These are phyloP conservation scores for Hypomecis atomaria DNA, from an alignment of 2,888 invertebrate species.

Conservation along the genomic window DNA sequence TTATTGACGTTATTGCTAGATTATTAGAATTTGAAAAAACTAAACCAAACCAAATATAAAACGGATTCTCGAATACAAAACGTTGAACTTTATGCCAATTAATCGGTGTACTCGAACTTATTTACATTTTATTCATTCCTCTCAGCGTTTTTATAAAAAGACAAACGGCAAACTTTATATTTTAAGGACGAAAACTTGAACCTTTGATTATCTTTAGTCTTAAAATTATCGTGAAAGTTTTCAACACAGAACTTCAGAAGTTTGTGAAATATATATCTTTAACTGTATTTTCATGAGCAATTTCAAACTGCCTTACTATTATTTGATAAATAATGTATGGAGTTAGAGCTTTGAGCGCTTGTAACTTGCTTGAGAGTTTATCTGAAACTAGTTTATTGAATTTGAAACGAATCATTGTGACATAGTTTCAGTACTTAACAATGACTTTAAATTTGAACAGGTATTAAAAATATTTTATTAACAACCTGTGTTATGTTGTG, in stretches of 20 bases:
- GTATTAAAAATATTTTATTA: background rate
- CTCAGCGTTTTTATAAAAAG: too few species aligned
- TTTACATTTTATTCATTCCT: too few species aligned
- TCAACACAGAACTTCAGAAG: conserved; percentile 7
- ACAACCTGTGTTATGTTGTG: too few species aligned
- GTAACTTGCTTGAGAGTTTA: conserved; percentile 10
- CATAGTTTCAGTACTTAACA: background rate
- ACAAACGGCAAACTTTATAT: background rate
- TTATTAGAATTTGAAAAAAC: too few species aligned
- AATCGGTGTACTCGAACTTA: too few species aligned
- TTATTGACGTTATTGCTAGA: too few species aligned
- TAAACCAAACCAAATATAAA: too few species aligned
- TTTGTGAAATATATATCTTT: conserved; percentile 16
- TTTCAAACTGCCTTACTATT: conserved; percentile 15
- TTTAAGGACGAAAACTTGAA: conserved; percentile 4
- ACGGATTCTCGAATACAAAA: too few species aligned
- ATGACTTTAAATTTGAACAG: background rate
- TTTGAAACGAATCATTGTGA: background rate
- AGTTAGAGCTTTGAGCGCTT: conserved; percentile 7
- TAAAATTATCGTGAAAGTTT: conserved; percentile 14
- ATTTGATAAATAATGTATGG: conserved; percentile 18
- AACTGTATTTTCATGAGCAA: conserved; percentile 20
- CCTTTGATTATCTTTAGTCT: conserved; percentile 11
- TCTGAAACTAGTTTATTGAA: background rate
- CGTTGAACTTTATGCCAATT: too few species aligned